Base-by-base conservation (phyloP, 2,113 vertebrate genomes). In the Larimichthys crocea region DNA sequence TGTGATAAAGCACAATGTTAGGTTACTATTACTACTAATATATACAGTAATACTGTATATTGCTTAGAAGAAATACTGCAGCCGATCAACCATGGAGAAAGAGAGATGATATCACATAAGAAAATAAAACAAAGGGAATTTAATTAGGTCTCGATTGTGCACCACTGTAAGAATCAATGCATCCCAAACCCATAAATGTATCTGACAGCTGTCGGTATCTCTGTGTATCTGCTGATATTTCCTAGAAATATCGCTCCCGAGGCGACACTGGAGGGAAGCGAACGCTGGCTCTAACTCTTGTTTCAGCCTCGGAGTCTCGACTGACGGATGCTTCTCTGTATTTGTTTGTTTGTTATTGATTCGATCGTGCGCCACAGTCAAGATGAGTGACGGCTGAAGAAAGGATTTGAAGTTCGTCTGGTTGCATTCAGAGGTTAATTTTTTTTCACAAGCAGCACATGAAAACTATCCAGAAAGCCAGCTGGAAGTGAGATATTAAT, bases 371-470 rank as follows among this genome's bases (percentile, higher is more conserved):
- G 42, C 48, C 31, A 15, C 67, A 3, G 74, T 61, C 24, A 40
- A n/a, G 56, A 79, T 83, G 81, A 88, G 20, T 86, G 84, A 82
- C 83, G 74, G 79, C 75, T 84, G 62, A 5, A 55, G 31, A 17
- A 31, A 35, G 74, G 53, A 76, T 48, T 40, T 72, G 17, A 80
- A 80, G 71, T 53, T 70, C 12, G 22, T 49, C 26, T n/a, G 7
- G 19, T 20, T 61, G 46, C 5, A 17, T 52, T 49, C 22, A 61
- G 48, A 65, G 2, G 19, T 67, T 61, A 49, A 44, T 20, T 17
- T 7, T 73, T 11, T 31, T 40, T 46, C 15, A 15, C 11, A 24
- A n/a, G 49, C 16, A 20, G 17, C 16, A 24, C 17, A 76, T 59
- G 16, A 24, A 15, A 63, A 48, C 1, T 14, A 6, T 29, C 20